These are phyloP conservation scores for Platysteira castanea DNA, from an alignment of 2,113 vertebrate genomes.

Conservation along the genomic window DNA sequence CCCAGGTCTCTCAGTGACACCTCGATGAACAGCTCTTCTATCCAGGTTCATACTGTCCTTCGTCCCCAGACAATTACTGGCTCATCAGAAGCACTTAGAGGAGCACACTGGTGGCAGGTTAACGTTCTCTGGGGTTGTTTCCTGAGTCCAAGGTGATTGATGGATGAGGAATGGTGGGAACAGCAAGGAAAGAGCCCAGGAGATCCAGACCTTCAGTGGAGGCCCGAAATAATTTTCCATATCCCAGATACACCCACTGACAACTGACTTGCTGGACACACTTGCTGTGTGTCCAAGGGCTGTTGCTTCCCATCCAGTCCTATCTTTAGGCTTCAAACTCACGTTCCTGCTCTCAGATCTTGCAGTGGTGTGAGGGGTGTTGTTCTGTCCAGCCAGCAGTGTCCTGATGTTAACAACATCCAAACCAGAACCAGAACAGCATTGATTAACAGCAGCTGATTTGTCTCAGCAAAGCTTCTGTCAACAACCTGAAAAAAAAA, in stretches of 20 bases:
- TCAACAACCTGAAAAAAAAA: conserved; percentile 20
- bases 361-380: not conserved
- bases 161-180: not conserved
- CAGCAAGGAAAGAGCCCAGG: not conserved
- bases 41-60: not conserved
- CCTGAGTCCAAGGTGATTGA: not conserved
- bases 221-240: not conserved
- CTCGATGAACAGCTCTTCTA: not conserved
- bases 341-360: not conserved
- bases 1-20: not conserved
- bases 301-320: not conserved
- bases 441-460: conserved; percentile 46
- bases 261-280: not conserved
- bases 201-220: not conserved
- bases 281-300: not conserved
- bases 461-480: conserved; percentile 36
- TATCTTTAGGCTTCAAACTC: not conserved
- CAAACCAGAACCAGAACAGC: conserved; percentile 21
- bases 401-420: not conserved
- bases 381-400: not conserved
- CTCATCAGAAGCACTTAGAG: not conserved
- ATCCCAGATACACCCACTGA: not conserved
- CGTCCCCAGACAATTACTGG: not conserved
- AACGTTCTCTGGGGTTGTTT: not conserved
- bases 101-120: not conserved